These are phyloP conservation scores for Drosophila phalerata DNA, from an alignment of 2,888 invertebrate genomes.

Conservation along the genomic window DNA sequence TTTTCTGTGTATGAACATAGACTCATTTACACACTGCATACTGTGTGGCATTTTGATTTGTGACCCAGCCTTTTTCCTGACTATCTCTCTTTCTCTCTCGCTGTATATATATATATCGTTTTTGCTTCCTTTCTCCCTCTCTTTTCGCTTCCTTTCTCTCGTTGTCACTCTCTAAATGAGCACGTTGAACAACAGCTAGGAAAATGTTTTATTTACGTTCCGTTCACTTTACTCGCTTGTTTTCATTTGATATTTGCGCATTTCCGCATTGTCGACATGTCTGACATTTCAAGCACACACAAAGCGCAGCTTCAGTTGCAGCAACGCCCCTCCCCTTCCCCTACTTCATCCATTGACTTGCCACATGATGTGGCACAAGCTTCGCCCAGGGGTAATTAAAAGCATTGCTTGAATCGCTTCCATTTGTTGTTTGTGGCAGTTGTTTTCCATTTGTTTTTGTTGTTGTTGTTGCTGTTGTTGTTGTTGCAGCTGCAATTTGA, in stretches of 20 bases:
- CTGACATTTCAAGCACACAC: constrained; percentile 62
- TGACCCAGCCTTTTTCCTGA: constrained; percentile 7
- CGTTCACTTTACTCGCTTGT: constrained; percentile 54
- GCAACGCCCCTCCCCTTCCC: not conserved
- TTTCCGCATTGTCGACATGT: constrained; percentile 79
- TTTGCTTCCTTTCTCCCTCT: not conserved
- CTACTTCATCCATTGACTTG: constrained; percentile 35
- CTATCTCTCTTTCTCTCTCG: not conserved
- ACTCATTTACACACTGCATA: not conserved
- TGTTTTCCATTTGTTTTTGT: not conserved
- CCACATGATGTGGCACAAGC: constrained; percentile 39
- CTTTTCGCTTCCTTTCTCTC: not conserved
- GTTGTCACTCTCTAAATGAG: constrained; percentile 47
- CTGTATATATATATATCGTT: not conserved
- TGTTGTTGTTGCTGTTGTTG: not conserved
- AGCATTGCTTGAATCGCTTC: constrained; percentile 44
- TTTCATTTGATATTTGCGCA: constrained; percentile 76
- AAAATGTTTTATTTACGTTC: constrained; percentile 73
- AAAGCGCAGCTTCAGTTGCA: constrained; percentile 32
- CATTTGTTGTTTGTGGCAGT: constrained; percentile 6
- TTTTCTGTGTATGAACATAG: not conserved
- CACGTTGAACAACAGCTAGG: constrained; percentile 56
- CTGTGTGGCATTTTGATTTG: constrained; percentile 72
- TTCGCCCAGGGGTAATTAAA: constrained; percentile 72
- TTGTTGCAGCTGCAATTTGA: not conserved